Evolutionary conservation across 2,888 invertebrate species (phyloP).

Genomic region (Acronicta aceris): DNA sequence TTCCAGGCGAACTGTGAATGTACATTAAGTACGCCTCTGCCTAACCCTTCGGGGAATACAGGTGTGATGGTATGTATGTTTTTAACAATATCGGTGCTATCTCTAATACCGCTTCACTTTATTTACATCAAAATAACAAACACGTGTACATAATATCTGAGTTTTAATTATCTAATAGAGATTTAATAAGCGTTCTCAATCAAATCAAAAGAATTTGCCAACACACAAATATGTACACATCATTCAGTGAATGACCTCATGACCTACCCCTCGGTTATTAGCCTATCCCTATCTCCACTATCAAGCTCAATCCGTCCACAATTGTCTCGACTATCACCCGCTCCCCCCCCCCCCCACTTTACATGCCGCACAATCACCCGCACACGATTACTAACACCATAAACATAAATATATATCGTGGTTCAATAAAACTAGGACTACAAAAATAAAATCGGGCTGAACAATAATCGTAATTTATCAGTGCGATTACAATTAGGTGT

Average conservation of each 20-base stretch:
- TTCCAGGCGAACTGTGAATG: no score
- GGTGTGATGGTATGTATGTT: no score
- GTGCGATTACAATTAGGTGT: slow-evolving; percentile 37
- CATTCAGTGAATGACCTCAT: no score
- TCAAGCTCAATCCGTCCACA: slow-evolving; percentile 1
- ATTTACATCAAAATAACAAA: no score
- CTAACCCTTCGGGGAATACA: no score
- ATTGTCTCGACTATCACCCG: slow-evolving; percentile 4
- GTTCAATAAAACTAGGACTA: slow-evolving; percentile 35
- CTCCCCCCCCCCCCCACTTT: slow-evolving; percentile 7
- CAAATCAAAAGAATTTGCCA: not conserved
- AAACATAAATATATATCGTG: slow-evolving; percentile 43
- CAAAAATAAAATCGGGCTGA: slow-evolving; percentile 33
- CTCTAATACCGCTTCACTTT: no score
- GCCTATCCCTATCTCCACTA: slow-evolving; percentile 8
- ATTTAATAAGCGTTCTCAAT: no score
- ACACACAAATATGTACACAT: not conserved
- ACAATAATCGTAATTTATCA: slow-evolving; percentile 41
- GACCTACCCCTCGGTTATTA: slow-evolving; percentile 1
- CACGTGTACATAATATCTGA: no score
- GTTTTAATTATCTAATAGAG: no score
- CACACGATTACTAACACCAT: slow-evolving; percentile 11
- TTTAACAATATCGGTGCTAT: no score
- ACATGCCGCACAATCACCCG: slow-evolving; percentile 11
- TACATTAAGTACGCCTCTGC: no score